A percentile compares a stretch with the other conserved stretches of the same genome.
Conservation (phyloP, 1,140 invertebrate genomes). For the Temnothorax longispinosus region DNA sequence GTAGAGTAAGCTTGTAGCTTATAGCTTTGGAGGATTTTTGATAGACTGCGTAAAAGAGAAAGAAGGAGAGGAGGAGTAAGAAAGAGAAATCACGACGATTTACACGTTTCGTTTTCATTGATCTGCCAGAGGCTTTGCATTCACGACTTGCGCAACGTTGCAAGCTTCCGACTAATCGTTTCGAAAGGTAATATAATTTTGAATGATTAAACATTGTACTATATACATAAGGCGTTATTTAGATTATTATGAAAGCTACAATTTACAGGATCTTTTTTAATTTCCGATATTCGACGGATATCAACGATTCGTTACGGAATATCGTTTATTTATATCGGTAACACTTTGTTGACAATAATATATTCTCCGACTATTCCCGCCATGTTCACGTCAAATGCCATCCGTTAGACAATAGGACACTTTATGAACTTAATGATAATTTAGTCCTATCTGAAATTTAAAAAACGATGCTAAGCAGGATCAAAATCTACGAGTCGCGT, state of each 20-base stretch:
- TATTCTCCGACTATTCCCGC: background rate
- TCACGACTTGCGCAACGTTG: background rate
- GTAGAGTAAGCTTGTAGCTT: constrained; percentile 48
- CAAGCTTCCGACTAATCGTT: constrained; percentile 34
- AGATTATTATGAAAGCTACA: constrained; percentile 29
- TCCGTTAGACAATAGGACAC: constrained; percentile 27
- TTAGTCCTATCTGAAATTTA: background rate
- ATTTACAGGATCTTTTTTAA: constrained; percentile 46
- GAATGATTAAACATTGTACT: background rate
- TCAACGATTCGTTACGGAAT: background rate
- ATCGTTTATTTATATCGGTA: constrained; percentile 26
- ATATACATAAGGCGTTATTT: constrained; percentile 23
- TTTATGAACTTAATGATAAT: background rate
- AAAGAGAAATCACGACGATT: background rate
- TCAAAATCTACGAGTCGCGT: background rate
- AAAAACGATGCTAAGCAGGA: background rate
- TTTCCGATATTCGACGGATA: background rate
- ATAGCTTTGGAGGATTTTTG: constrained; percentile 39
- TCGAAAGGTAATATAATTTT: constrained; percentile 2
- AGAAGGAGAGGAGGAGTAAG: background rate
- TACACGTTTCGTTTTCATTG: constrained; percentile 39
- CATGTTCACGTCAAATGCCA: constrained; percentile 1
- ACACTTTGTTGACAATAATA: constrained; percentile 55
- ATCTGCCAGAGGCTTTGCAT: constrained; percentile 3
- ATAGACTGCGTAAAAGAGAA: constrained; percentile 20